Evolutionary conservation across 2,797 vertebrate species (phyloP), one percentile per base, ranked within the genome.

Genomic region (Schizothorax lantsangensis): DNA sequence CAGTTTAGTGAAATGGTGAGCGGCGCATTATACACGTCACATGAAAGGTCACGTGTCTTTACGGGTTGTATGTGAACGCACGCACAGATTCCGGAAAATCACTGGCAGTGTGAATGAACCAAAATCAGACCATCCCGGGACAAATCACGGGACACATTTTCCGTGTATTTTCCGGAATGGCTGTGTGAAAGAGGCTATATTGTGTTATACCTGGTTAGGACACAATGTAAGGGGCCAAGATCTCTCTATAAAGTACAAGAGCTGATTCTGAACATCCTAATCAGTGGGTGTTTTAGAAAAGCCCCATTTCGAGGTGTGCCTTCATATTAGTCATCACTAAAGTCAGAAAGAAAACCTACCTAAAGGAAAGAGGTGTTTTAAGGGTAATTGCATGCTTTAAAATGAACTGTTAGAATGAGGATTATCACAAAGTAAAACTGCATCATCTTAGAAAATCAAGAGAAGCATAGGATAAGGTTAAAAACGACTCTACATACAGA

Each of bases 371-470:
- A 78, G 14, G 23, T 64, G 23, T 84, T 83, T 89, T n/a, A 80
- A 54, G 43, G 82, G 81, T 54, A 90, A 90, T 88, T 78, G 66
- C 87, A 79, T 88, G 88, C 88, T 85, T 91, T 87, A 78, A 87
- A 89, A 82, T 77, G 71, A 92, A 92, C 81, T 84, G 89, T 86
- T 86, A 74, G 40, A 89, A 78, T 62, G 80, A 71, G 15, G 79
- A 68, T 54, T 40, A 88, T 36, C 73, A 86, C 84, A 88, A 91
- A 66, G 52, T 40, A 81, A 85, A 45, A 82, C 38, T 69, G 71
- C 40, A 84, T 87, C 84, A 90, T 88, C 90, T 89, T 93, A 91
- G 88, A 92, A 91, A 83, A 33, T 54, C 85, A 90, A 84, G 83
- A 75, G 87, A 87, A 86, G 82, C 84, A 36, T 49, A 89, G 75